Base-by-base conservation (phyloP, 2,888 invertebrate genomes). In the Phengaris alcon region DNA sequence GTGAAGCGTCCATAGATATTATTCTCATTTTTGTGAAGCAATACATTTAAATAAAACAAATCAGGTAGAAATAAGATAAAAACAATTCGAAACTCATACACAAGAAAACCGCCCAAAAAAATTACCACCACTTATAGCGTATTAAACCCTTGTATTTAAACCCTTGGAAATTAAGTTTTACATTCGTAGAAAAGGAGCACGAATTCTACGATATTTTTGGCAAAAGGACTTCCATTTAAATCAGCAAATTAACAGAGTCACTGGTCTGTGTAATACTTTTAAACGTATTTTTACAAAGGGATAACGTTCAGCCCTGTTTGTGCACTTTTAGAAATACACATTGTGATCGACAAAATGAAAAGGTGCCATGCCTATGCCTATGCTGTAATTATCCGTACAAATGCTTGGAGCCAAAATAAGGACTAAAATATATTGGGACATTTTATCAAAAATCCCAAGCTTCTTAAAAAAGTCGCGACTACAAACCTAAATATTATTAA, bases 231-330 rank as follows among this genome's bases (percentile, higher is more conserved):
- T 22, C 59, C 59, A 10, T 59, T 59, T 15, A 57, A 55, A 55
- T 55, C 55, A 57, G 9, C 7, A 15, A 57, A 59, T 22, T 59
- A 59, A 59, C 22, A 10, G 59, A 59, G 22, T 22, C 22, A 59
- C 22, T 59, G 59, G 22, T 59, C 59, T 64, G 64, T 44, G 64
- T 64, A 9, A 35, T 44, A 35, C 64, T 64, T 64, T 64, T 64
- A 35, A 64, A 64, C 13, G 35, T 64, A 64, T 35, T 64, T 64
- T 12, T 64, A 64, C 64, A 64, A 64, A 64, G 64, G 35, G 64
- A 22, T 64, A 64, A 44, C 35, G 35, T 35, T 22, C 22, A 64
- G 10, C 13, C 35, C 5, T 3, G 35, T 22, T 64, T 59, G 4
- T 64, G 35, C 10, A 35, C 64, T 44, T 64, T 52, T 44, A 12